These are phyloP conservation scores for Falco peregrinus DNA, from an alignment of 2,797 vertebrate genomes.

Conservation along the genomic window DNA sequence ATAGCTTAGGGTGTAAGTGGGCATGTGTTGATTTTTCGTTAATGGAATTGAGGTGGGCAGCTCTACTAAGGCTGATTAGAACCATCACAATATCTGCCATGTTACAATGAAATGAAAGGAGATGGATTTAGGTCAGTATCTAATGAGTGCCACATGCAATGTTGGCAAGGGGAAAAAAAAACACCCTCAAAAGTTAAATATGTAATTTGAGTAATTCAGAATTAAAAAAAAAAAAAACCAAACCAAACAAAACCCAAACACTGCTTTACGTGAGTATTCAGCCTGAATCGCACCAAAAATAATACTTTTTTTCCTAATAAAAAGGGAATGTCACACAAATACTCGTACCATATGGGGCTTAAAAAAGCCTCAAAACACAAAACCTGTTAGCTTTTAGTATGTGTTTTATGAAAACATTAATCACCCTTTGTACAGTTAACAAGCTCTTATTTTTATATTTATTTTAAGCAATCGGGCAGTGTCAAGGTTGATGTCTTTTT, in stretches of 20 bases:
- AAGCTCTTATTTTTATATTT: neutral
- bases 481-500: neutral
- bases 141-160: neutral
- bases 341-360: neutral
- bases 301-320: neutral
- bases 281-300: neutral
- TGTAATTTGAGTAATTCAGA: neutral
- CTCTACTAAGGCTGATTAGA: constrained; percentile 44
- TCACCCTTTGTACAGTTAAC: neutral
- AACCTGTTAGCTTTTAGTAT: neutral
- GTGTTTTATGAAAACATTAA: neutral
- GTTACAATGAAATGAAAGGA: constrained; percentile 10
- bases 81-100: constrained; percentile 32
- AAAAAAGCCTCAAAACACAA: neutral
- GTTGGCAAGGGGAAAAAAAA: neutral
- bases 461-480: neutral
- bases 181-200: neutral
- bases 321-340: neutral
- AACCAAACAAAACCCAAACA: too few relatives aligned
- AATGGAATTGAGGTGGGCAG: constrained; percentile 38
- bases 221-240: neutral
- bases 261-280: neutral
- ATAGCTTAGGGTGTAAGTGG: neutral
- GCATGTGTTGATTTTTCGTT: neutral
- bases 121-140: constrained; percentile 54